Conservation (phyloP, 2,888 invertebrate species). For the Drosophila peninsularis region DNA sequence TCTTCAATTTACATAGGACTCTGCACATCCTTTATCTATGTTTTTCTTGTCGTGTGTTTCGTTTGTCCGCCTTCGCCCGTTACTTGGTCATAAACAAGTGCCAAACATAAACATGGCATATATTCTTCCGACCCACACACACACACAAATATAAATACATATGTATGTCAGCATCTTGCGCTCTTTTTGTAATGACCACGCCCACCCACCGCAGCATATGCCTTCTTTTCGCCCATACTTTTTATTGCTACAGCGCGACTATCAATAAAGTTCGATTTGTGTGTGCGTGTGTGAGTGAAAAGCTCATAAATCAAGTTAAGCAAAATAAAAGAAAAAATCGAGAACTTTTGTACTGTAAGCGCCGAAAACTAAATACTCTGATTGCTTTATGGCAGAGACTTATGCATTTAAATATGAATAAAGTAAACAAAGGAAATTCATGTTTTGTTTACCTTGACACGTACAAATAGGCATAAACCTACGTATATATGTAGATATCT, state of each 20-base stretch:
- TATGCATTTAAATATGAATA: neutral
- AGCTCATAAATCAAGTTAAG: conserved; percentile 68
- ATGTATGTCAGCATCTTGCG: conserved; percentile 54
- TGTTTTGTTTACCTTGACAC: no score
- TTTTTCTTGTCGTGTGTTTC: conserved; percentile 4
- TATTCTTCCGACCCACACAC: conserved; percentile 23
- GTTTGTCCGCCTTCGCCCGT: conserved; percentile 26
- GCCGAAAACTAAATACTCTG: conserved; percentile 14
- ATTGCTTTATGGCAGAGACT: no score
- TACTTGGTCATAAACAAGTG: conserved; percentile 54
- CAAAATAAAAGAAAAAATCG: conserved; percentile 51
- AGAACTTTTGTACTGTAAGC: neutral
- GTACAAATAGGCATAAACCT: no score
- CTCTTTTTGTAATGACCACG: conserved; percentile 19
- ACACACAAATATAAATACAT: conserved; percentile 14
- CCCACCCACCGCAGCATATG: conserved; percentile 13
- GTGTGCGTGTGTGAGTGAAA: conserved; percentile 23
- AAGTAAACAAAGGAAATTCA: no score
- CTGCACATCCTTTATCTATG: conserved; percentile 17
- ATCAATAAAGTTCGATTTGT: conserved; percentile 73
- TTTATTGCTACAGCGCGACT: conserved; percentile 64
- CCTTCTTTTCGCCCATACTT: conserved; percentile 21
- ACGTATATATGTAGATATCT: no score
- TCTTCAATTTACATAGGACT: conserved; percentile 37
- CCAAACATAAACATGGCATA: conserved; percentile 60